Conservation (phyloP, 2,888 invertebrate species). For the Saturnia pavonia region DNA sequence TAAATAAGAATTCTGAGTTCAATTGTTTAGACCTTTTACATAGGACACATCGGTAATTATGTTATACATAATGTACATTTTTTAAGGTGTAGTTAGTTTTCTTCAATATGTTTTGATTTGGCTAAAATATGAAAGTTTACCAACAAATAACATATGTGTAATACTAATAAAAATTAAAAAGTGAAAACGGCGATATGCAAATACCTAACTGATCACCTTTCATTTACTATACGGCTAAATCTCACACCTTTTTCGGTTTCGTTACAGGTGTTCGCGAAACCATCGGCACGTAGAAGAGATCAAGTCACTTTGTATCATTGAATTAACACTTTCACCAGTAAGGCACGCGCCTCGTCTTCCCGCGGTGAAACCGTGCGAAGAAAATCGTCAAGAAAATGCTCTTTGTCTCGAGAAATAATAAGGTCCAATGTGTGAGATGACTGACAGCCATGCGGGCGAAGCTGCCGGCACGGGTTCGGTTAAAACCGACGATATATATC, state of each 20-base stretch:
- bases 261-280: conserved; percentile 58
- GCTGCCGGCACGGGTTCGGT: conserved; percentile 64
- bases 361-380: conserved; percentile 74
- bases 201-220: conserved; percentile 42
- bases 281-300: conserved; percentile 54
- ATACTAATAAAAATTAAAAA: conserved; percentile 17
- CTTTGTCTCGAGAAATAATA: conserved; percentile 51
- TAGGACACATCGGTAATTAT: too few species aligned
- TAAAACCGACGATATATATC: conserved; percentile 59
- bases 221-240: conserved; percentile 26
- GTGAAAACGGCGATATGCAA: conserved; percentile 16
- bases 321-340: conserved; percentile 72
- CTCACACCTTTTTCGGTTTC: conserved; percentile 20
- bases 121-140: conserved; percentile 10
- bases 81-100: not conserved
- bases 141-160: not conserved
- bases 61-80: not conserved
- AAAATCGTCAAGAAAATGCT: conserved; percentile 65
- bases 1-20: too few species aligned
- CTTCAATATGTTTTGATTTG: not conserved
- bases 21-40: too few species aligned
- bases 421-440: conserved; percentile 66
- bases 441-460: conserved; percentile 53
- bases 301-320: conserved; percentile 42
- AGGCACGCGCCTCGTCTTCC: conserved; percentile 52